Evolutionary conservation across 2,888 invertebrate species (phyloP).

Genomic region (Xylota sylvarum): DNA sequence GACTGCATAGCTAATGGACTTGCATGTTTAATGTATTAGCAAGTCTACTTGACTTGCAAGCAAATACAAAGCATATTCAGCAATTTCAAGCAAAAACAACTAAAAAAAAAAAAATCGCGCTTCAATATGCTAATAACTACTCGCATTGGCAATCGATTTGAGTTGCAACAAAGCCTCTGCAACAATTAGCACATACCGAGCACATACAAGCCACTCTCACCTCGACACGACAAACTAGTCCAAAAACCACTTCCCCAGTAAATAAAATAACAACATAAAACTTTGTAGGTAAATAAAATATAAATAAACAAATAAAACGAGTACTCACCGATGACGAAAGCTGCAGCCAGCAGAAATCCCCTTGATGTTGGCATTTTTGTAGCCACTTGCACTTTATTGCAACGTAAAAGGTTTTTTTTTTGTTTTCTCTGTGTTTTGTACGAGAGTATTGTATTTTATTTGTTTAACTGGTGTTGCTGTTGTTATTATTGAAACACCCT

Average conservation of each 20-base stretch:
- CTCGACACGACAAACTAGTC: neutral
- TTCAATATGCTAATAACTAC: constrained; percentile 8
- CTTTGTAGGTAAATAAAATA: neutral
- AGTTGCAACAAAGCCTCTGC: neutral
- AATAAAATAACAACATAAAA: constrained; percentile 19
- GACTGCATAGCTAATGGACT: neutral
- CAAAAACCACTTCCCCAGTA: neutral
- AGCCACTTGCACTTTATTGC: constrained; percentile 43
- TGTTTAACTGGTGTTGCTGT: constrained; percentile 3
- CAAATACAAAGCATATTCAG: neutral
- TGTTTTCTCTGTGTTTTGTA: no score
- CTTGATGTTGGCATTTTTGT: constrained; percentile 52
- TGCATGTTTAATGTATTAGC: neutral
- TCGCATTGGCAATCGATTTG: neutral
- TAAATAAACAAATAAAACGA: constrained; percentile 21
- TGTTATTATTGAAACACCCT: constrained; percentile 46
- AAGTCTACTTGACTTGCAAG: neutral
- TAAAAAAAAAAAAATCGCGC: neutral
- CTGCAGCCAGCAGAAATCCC: constrained; percentile 58
- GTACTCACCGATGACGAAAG: constrained; percentile 67
- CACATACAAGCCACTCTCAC: neutral
- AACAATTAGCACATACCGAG: constrained; percentile 1
- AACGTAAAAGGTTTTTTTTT: constrained; percentile 32
- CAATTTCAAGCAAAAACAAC: neutral
- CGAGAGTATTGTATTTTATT: constrained; percentile 21